Base-by-base conservation (phyloP, 2,888 invertebrate species). In the Elgonia sp. region DNA sequence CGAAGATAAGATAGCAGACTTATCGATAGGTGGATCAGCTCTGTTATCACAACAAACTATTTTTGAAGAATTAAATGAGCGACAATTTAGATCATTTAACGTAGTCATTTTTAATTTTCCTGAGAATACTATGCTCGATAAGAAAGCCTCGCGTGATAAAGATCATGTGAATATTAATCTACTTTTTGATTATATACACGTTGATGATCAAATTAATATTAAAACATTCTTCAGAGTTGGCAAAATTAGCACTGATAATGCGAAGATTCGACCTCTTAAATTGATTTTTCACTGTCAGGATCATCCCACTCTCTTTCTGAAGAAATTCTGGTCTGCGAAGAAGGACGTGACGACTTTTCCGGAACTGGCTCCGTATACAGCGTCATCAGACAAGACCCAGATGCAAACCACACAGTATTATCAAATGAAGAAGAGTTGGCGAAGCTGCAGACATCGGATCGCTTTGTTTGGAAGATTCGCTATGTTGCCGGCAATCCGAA, bases 181-280 rank as follows among this genome's bases (percentile, higher is more conserved):
- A 9, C 42, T 42, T 10, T 42, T 42, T 42, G 42, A 42, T 42
- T 42, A 42, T 42, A 9, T 42, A 10, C 10, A 42, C 42, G 10
- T 42, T 10, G 8, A 10, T 9, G 42, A 42, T 6, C 6, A 57
- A 6, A 57, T 57, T 57, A 20, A 6, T 12, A 57, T 57, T 57
- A 57, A 20, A 57, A 20, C 20, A 3, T 57, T 20, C 20, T 57
- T 8, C 20, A 57, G 57, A 20, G n/a, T 57, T 57, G 57, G 57
- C 20, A 53, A 53, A 53, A 5, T 53, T 14, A 53, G 8, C 16
- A 7, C 42, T 42, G 53, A 14, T 37, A 62, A 37, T 62, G 12
- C 65, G 16, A 65, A 57, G 20, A 57, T 57, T 57, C 65, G 65
- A 20, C 57, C 57, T 57, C 20, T 57, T 8, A 57, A 57, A 65